Percentiles rank a stretch among this genome's conserved stretches.
Evolutionary conservation across 2,113 vertebrate genomes (phyloP).

Genomic region (Aphelocoma coerulescens): DNA sequence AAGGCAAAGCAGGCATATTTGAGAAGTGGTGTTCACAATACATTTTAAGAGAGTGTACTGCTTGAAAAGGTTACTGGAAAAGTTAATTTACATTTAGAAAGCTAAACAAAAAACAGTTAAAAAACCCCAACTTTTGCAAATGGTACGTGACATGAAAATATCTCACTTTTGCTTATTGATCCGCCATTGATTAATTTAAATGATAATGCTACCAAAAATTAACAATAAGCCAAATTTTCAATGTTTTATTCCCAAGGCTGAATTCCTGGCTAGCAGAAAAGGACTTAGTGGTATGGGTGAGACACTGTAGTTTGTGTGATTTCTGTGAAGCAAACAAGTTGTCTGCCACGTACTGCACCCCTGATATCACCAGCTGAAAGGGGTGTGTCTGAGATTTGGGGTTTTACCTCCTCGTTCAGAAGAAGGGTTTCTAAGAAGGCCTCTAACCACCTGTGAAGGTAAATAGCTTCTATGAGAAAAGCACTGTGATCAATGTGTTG

Average conservation of each 20-base stretch:
- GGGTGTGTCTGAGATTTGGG: background rate
- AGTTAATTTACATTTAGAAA: slow-evolving; percentile 10
- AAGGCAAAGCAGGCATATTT: background rate
- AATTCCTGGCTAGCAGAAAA: background rate
- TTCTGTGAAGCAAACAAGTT: background rate
- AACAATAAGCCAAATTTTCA: background rate
- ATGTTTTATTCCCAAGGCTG: background rate
- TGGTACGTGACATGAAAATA: background rate
- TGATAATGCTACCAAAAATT: background rate
- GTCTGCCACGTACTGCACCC: background rate
- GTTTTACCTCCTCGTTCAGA: background rate
- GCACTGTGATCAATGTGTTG: background rate
- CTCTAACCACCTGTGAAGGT: background rate
- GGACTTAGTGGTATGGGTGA: background rate
- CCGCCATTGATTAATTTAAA: background rate
- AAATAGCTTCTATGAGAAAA: background rate
- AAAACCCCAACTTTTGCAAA: background rate
- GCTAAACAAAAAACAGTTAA: background rate
- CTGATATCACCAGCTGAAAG: background rate
- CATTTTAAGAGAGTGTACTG: background rate
- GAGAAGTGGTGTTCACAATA: slow-evolving; percentile 2
- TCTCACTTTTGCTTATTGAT: background rate
- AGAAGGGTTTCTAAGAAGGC: background rate
- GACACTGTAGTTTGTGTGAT: background rate
- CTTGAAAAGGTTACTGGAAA: background rate